Base-by-base conservation (phyloP, 1,140 invertebrate species). In the Drosophila baimaii region DNA sequence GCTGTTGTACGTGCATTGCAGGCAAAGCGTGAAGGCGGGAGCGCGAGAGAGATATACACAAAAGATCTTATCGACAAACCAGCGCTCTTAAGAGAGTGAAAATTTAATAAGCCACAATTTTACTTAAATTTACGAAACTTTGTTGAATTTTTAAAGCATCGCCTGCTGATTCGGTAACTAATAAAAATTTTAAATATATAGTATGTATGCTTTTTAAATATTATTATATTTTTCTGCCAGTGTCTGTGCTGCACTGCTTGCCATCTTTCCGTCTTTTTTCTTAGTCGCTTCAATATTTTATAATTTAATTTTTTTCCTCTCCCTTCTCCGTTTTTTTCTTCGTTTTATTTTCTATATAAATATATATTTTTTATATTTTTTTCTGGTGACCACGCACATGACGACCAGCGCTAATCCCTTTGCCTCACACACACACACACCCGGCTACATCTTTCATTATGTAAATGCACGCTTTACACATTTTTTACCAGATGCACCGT, bases 401-500 rank as follows among this genome's bases (percentile, higher is more conserved):
- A 81, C 85, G 84, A 73, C 79, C 83, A 57, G 64, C 79, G 83
- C 83, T 83, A 82, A 88, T 88, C 83, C 83, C 79, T 83, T 79
- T 83, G 62, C 76, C 75, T 29, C 43, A 64, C 73, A 76, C 57
- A 46, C 68, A 56, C 51, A 66, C 66, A 79, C 51, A 73, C 19
- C 66, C 35, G 69, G 82, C 81, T 70, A 91, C 70, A 89, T 91
- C 90, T 89, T 91, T 91, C 89, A 91, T 91, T 91, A 91, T 91
- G 89, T 91, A 91, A 91, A 91, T 91, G 89, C 89, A 91, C 81
- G 89, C 75, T 91, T 91, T 89, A 91, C 69, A 89, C 73, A 69
- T 68, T 51, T 65, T 57, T 71, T 72, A 51, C 66, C 47, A 37
- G 49, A 73, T 71, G 57, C 62, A 49, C 41, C 76, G 56, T 43